These are phyloP conservation scores for Philopotamus ludificatus DNA, from an alignment of 1,140 invertebrate genomes.

Conservation along the genomic window DNA sequence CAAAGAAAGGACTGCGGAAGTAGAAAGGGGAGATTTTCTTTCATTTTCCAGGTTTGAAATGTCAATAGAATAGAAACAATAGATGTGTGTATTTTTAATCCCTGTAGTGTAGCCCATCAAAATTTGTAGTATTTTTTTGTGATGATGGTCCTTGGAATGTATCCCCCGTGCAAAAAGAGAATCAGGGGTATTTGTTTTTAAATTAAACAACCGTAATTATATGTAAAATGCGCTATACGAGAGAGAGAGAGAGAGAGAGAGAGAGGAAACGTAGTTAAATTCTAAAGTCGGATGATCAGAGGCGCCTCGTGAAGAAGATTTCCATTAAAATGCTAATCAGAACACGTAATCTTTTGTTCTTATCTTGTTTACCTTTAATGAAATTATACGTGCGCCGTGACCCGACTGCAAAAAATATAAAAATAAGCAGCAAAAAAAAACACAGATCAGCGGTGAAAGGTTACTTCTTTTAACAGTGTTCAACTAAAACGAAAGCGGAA, in stretches of 20 bases:
- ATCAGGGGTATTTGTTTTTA: neutral
- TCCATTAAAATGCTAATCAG: conserved; percentile 11
- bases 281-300: conserved; percentile 10
- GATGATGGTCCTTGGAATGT: neutral
- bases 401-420: neutral
- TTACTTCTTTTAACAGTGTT: neutral
- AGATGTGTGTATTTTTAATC: neutral
- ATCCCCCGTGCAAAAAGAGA: no score
- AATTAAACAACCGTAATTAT: neutral
- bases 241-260: neutral
- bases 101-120: neutral
- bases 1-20: no score
- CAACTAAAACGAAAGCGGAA: neutral
- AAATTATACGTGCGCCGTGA: neutral
- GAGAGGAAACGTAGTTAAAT: no score
- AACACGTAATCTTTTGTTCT: neutral
- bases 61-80: no score
- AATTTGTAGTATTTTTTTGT: neutral
- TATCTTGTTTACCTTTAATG: neutral
- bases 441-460: neutral
- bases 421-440: no score
- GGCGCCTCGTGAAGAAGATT: neutral
- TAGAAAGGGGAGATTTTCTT: no score
- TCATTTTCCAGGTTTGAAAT: no score
- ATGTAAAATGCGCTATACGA: neutral